A percentile compares a stretch with the other conserved stretches of the same genome.
These are phyloP conservation scores for Abscondita cerata DNA, from an alignment of 2,888 invertebrate genomes.

Conservation along the genomic window DNA sequence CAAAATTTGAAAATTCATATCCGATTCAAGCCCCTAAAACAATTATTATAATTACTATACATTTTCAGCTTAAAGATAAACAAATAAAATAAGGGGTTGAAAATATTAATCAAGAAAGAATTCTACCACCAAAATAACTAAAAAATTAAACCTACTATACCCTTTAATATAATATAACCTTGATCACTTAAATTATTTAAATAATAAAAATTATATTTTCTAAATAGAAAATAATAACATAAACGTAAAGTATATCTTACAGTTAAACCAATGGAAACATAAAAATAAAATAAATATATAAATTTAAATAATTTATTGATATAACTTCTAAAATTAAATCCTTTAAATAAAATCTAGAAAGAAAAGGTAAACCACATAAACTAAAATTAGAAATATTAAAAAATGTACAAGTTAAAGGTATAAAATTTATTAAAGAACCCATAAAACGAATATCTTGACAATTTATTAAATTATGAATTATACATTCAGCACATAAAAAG, in stretches of 20 bases:
- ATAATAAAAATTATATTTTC: conserved; percentile 60
- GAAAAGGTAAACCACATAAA: conserved; percentile 70
- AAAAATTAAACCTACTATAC: conserved; percentile 57
- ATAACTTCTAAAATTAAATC: conserved; percentile 68
- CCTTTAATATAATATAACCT: conserved; percentile 60
- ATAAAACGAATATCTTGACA: conserved; percentile 74
- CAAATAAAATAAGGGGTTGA: conserved; percentile 59
- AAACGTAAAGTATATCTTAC: conserved; percentile 66
- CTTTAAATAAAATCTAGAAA: conserved; percentile 69
- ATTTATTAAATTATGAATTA: conserved; percentile 71
- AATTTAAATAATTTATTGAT: conserved; percentile 63
- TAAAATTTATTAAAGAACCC: conserved; percentile 58
- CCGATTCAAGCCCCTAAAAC: conserved; percentile 58
- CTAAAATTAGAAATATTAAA: conserved; percentile 67
- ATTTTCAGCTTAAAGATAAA: conserved; percentile 62
- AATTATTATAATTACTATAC: conserved; percentile 63
- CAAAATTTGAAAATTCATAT: conserved; percentile 59
- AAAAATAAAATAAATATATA: conserved; percentile 63
- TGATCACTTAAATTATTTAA: conserved; percentile 63
- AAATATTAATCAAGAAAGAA: conserved; percentile 66
- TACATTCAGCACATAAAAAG: conserved; percentile 73
- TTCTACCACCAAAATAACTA: conserved; percentile 63
- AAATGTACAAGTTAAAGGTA: conserved; percentile 70
- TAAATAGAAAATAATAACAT: conserved; percentile 63
- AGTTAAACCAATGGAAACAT: conserved; percentile 66